phyloP scores from a whole-genome alignment of 23 tunicate genomes.

The Ciona savignyi region DNA sequence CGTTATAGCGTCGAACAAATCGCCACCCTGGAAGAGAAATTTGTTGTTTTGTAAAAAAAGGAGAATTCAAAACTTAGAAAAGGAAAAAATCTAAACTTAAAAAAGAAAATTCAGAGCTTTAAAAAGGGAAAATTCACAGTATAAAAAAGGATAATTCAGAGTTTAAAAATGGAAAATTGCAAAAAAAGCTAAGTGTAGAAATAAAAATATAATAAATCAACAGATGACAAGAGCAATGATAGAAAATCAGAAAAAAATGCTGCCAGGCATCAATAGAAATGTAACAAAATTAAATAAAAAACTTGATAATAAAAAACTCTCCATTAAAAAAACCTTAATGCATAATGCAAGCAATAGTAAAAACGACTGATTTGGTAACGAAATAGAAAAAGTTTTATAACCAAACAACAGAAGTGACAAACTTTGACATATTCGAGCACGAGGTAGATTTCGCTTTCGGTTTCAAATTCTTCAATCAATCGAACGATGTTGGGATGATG shows the following conservation, averaged over 20 bases:
- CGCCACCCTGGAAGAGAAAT: slow-evolving; percentile 99
- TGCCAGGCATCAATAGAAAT: too few species aligned
- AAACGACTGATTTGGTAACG: background rate
- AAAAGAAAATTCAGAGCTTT: too few species aligned
- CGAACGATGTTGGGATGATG: slow-evolving; percentile 96
- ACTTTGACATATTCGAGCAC: slow-evolving; percentile 91
- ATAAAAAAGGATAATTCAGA: too few species aligned
- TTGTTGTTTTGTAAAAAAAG: too few species aligned
- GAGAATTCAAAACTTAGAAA: too few species aligned
- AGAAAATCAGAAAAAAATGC: background rate
- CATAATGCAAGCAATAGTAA: background rate
- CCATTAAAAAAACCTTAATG: background rate
- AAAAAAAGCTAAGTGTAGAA: too few species aligned
- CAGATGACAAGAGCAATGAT: too few species aligned
- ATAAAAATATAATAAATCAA: too few species aligned
- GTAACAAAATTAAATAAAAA: background rate
- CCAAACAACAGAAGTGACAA: background rate
- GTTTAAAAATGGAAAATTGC: too few species aligned
- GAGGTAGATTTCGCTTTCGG: slow-evolving; percentile 83
- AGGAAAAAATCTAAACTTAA: too few species aligned
- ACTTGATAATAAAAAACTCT: background rate
- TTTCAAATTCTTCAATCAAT: slow-evolving; percentile 95
- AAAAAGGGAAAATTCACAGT: too few species aligned
- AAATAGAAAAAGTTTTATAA: background rate
- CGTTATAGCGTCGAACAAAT: slow-evolving; percentile 97